Percentiles rank a stretch among this genome's conserved stretches.
phyloP scores from a whole-genome alignment of 2,888 invertebrate genomes.

The Pollenia amentaria region DNA sequence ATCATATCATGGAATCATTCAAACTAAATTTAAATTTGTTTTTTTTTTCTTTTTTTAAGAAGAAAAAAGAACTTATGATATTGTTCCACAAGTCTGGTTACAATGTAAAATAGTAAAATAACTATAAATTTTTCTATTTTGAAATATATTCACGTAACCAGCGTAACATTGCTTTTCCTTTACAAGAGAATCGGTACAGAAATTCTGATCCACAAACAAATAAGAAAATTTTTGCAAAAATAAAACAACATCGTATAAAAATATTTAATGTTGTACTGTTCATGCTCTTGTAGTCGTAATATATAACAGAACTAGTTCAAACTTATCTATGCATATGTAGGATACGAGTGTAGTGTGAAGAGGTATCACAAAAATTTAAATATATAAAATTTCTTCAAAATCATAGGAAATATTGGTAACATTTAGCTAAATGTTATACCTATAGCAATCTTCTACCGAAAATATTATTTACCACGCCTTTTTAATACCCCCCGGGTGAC shows the following conservation, averaged over 20 bases:
- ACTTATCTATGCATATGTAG: background rate
- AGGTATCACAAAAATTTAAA: background rate
- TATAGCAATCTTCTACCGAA: too few relatives aligned
- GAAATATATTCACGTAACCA: conserved; percentile 52
- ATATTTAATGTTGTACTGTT: conserved; percentile 15
- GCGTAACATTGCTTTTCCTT: conserved; percentile 33
- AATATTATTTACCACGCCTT: too few relatives aligned
- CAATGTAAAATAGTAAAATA: background rate
- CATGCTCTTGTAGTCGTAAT: conserved; percentile 6
- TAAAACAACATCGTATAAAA: conserved; percentile 14
- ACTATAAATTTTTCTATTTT: background rate
- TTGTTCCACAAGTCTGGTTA: too few relatives aligned
- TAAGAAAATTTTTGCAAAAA: background rate
- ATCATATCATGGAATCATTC: too few relatives aligned
- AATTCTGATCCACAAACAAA: background rate
- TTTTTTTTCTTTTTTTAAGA: too few relatives aligned
- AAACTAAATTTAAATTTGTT: too few relatives aligned
- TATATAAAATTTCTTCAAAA: too few relatives aligned
- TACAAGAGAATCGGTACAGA: background rate
- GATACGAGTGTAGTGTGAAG: background rate
- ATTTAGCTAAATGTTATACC: too few relatives aligned
- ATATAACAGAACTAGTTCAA: conserved; percentile 22
- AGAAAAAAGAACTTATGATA: too few relatives aligned
- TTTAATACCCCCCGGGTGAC: too few relatives aligned
- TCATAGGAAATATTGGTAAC: too few relatives aligned